phyloP scores from a whole-genome alignment of 2,113 vertebrate species.

The Ellobius talpinus region DNA sequence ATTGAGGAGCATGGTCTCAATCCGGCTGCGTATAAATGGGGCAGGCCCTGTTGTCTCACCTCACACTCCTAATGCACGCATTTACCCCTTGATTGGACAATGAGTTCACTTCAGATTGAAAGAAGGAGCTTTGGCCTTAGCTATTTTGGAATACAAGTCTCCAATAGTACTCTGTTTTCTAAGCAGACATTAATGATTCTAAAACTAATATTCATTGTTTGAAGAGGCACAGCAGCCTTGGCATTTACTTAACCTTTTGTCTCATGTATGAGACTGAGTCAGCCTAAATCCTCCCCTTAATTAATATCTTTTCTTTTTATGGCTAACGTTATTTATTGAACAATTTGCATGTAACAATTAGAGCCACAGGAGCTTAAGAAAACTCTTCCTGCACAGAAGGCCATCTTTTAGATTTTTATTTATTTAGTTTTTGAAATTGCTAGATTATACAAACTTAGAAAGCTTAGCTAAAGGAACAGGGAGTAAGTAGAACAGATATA shows the following conservation, averaged over 20 bases:
- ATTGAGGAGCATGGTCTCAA: conserved; percentile 87
- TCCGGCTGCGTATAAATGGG: conserved; percentile 86
- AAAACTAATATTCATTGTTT: conserved; percentile 99
- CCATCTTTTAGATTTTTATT: conserved; percentile 60
- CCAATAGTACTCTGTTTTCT: conserved; percentile 97
- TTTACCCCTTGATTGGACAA: conserved; percentile 90
- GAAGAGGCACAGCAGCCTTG: conserved; percentile 97
- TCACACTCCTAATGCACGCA: conserved; percentile 91
- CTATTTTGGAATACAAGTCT: conserved; percentile 93
- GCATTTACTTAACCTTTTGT: conserved; percentile 99
- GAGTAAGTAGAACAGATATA: conserved; percentile 15
- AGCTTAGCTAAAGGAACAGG: neutral
- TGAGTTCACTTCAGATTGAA: conserved; percentile 95
- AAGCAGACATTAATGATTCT: conserved; percentile 98
- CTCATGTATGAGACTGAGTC: conserved; percentile 97
- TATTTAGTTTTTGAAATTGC: conserved; percentile 73
- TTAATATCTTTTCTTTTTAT: conserved; percentile 96
- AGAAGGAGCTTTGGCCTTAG: conserved; percentile 90
- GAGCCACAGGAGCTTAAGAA: conserved; percentile 83
- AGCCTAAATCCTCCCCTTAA: conserved; percentile 98
- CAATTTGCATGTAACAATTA: conserved; percentile 89
- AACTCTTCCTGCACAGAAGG: conserved; percentile 64
- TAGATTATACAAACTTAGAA: conserved; percentile 67
- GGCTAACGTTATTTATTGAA: conserved; percentile 91
- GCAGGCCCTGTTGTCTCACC: conserved; percentile 87